phyloP scores from a whole-genome alignment of 64 coral and sea anemone species.

The Pocillopora damicornis region DNA sequence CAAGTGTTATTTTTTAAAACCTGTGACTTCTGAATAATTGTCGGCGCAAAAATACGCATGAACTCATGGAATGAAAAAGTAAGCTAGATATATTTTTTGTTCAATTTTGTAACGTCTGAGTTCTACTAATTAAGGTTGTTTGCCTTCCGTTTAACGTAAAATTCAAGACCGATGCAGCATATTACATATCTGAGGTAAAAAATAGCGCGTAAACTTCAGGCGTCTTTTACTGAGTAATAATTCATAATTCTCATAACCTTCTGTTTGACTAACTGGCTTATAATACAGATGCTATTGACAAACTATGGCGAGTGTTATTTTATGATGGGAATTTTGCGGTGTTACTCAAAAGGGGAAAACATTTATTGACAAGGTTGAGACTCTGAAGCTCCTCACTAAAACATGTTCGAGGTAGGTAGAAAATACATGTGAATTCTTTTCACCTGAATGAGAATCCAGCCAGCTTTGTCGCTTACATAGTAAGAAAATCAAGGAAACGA shows the following conservation, averaged over 20 bases:
- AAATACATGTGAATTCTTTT: neutral
- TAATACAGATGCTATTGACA: neutral
- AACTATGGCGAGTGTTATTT: neutral
- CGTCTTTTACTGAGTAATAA: neutral
- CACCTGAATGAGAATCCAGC: neutral
- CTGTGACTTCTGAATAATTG: too few relatives aligned
- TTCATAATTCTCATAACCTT: constrained; percentile 14
- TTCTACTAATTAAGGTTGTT: too few relatives aligned
- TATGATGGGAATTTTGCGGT: constrained; percentile 13
- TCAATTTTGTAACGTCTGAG: too few relatives aligned
- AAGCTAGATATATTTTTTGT: too few relatives aligned
- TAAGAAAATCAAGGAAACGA: neutral
- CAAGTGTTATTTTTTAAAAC: too few relatives aligned
- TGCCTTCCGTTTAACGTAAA: too few relatives aligned
- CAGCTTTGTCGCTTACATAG: neutral
- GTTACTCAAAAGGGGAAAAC: neutral
- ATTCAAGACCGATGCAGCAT: too few relatives aligned
- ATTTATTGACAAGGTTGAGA: neutral
- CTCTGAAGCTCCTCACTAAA: too few relatives aligned
- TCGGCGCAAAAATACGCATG: too few relatives aligned
- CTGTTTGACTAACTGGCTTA: neutral
- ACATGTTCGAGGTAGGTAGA: neutral
- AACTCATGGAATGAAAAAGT: too few relatives aligned
- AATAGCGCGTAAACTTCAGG: neutral
- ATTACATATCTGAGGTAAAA: neutral